Evolutionary conservation across 2,888 invertebrate species (phyloP).

Genomic region (Nymphalis polychloros): DNA sequence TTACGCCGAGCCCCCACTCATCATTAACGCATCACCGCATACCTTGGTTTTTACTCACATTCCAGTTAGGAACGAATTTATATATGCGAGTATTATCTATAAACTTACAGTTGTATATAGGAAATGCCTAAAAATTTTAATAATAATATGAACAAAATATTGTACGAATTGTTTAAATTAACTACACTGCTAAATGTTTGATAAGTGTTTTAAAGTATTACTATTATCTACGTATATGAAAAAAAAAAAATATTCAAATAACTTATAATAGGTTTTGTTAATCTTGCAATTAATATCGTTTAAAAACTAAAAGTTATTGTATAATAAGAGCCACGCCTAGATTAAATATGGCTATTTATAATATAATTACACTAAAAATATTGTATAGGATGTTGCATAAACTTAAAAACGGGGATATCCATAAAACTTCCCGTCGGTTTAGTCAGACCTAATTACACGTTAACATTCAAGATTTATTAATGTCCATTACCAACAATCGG

Average conservation of each 20-base stretch:
- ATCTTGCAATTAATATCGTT: background rate
- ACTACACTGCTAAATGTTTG: too few species aligned
- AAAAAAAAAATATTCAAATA: background rate
- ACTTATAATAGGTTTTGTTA: background rate
- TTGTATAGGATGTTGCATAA: conserved; percentile 30
- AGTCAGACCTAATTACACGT: conserved; percentile 23
- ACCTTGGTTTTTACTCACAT: conserved; percentile 52
- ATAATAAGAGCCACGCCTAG: conserved; percentile 3
- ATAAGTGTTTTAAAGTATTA: too few species aligned
- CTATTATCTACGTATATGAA: background rate
- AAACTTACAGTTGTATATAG: too few species aligned
- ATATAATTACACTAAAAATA: conserved; percentile 23
- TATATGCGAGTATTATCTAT: background rate
- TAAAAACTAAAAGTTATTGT: background rate
- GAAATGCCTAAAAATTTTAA: too few species aligned
- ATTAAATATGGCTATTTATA: conserved; percentile 3
- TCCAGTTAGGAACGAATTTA: conserved; percentile 29
- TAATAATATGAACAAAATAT: too few species aligned
- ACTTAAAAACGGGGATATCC: conserved; percentile 21
- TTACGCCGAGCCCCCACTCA: conserved; percentile 41
- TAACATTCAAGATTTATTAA: conserved; percentile 5
- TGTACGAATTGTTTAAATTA: too few species aligned
- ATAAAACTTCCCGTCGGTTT: conserved; percentile 33
- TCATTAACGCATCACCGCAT: conserved; percentile 61
- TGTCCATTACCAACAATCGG: conserved; percentile 8